phyloP scores from a whole-genome alignment of 92 coral and sea anemone species.

The Porites cylindrica region DNA sequence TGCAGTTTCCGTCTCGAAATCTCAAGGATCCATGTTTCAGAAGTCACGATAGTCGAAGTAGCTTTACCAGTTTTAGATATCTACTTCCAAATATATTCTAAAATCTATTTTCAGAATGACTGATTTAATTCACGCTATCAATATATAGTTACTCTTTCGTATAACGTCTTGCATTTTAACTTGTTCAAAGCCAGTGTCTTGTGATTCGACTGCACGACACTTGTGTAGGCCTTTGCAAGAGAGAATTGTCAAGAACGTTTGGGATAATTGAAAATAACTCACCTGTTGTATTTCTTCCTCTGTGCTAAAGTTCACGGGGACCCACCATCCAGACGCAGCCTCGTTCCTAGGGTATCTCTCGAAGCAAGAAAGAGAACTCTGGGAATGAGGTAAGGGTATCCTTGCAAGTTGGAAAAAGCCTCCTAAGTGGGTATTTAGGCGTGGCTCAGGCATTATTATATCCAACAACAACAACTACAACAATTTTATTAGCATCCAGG shows the following conservation, averaged over 20 bases:
- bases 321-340: too few species aligned
- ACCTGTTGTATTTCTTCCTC: slow-evolving; percentile 89
- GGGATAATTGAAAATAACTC: background rate
- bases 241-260: background rate
- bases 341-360: too few species aligned
- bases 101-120: background rate
- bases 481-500: too few species aligned
- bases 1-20: background rate
- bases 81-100: slow-evolving; percentile 10
- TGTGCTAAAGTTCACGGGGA: slow-evolving; percentile 7
- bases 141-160: background rate
- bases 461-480: too few species aligned
- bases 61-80: background rate
- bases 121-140: background rate
- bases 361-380: too few species aligned
- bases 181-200: background rate
- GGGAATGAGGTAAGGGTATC: too few species aligned
- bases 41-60: background rate
- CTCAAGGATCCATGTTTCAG: background rate
- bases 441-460: too few species aligned
- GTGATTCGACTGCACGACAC: background rate
- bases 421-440: too few species aligned
- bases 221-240: background rate
- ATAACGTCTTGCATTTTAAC: background rate
- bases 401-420: too few species aligned